phyloP scores from a whole-genome alignment of 2,797 vertebrate species.

The Parauchenoglanis ngamensis region DNA sequence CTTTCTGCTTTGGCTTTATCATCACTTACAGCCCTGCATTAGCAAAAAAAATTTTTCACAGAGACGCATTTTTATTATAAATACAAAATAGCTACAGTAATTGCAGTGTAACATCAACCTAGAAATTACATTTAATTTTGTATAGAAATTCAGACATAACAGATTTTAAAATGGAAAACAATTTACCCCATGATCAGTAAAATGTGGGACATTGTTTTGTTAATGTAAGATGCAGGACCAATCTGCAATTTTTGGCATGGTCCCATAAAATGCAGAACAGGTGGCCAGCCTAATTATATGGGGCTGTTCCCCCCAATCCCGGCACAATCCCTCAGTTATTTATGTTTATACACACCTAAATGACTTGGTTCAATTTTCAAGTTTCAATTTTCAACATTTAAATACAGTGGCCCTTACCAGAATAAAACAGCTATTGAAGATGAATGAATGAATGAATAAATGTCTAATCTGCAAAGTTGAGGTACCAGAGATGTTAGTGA shows the following conservation, averaged over 20 bases:
- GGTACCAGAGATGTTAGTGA: background rate
- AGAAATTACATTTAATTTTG: background rate
- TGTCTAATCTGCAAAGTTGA: background rate
- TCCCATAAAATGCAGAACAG: background rate
- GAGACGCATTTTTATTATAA: background rate
- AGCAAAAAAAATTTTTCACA: background rate
- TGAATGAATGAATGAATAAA: background rate
- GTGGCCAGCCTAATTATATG: background rate
- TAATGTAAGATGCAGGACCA: background rate
- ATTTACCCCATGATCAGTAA: background rate
- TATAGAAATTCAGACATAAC: background rate
- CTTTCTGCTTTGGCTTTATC: background rate
- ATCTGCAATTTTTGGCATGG: constrained; percentile 4
- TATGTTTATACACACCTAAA: background rate
- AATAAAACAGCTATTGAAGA: background rate
- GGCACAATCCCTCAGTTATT: background rate
- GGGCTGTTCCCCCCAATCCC: too few relatives aligned
- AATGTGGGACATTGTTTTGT: background rate
- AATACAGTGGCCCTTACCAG: background rate
- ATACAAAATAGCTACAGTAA: background rate
- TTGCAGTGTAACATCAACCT: background rate
- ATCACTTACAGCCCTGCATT: background rate
- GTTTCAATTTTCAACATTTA: too few relatives aligned
- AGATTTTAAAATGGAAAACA: background rate
- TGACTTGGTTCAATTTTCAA: background rate